Percentiles rank a stretch among this genome's conserved stretches.
phyloP scores from a whole-genome alignment of 2,888 invertebrate genomes.

The Monopis laevigella region DNA sequence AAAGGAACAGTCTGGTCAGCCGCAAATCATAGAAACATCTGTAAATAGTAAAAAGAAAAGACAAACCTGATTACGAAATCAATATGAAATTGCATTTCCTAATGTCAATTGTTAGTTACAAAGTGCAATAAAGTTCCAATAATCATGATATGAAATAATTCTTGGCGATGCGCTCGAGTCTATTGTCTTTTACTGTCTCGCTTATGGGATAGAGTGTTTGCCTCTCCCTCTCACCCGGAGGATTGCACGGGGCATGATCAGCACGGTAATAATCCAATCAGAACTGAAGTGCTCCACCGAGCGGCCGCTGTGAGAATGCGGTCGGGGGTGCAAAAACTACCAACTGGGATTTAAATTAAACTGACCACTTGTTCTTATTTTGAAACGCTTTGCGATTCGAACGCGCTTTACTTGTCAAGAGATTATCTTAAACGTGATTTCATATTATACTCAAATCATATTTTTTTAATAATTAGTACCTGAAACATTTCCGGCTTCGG shows the following conservation, averaged over 20 bases:
- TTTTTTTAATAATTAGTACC: no score
- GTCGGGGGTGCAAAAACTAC: slow-evolving; percentile 65
- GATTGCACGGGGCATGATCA: slow-evolving; percentile 65
- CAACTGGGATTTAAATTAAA: slow-evolving; percentile 61
- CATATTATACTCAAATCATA: no score
- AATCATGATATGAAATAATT: slow-evolving; percentile 67
- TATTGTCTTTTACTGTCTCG: slow-evolving; percentile 29
- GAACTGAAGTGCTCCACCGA: slow-evolving; percentile 62
- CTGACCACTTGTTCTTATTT: slow-evolving; percentile 54
- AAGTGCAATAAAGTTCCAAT: slow-evolving; percentile 68
- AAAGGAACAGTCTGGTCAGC: slow-evolving; percentile 49
- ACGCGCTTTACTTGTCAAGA: slow-evolving; percentile 12
- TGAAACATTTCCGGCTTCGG: no score
- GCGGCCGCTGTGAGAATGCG: slow-evolving; percentile 63
- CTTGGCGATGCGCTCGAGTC: slow-evolving; percentile 49
- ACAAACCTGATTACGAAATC: slow-evolving; percentile 58
- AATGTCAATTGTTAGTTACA: slow-evolving; percentile 69
- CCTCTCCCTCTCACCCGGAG: slow-evolving; percentile 48
- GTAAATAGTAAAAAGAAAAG: slow-evolving; percentile 63
- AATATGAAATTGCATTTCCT: slow-evolving; percentile 68
- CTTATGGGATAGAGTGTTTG: slow-evolving; percentile 21
- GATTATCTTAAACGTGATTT: no score
- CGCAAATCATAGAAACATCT: slow-evolving; percentile 67
- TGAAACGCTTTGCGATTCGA: slow-evolving; percentile 28
- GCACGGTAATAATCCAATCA: slow-evolving; percentile 69